Base-by-base conservation (phyloP, 2,888 invertebrate genomes). In the Dicyrtomina minuta region DNA sequence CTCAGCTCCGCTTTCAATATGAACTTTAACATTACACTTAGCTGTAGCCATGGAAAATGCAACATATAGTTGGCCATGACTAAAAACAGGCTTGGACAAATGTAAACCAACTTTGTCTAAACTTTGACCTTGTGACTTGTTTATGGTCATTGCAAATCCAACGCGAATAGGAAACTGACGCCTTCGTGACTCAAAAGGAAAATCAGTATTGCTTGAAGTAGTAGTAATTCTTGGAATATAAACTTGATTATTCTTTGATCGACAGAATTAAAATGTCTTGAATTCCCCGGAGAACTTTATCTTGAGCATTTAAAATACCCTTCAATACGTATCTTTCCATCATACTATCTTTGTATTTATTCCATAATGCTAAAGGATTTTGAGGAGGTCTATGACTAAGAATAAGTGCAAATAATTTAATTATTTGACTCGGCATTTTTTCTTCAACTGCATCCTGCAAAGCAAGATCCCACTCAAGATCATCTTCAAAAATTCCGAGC, bases 351-450 rank as follows among this genome's bases (percentile, higher is more conserved):
- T 76, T 77, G 66, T 73, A 77, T 33, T 70, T 27, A 22, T 76
- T 61, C 79, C 79, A 80, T n/a, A 80, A 64, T 12, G 73, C 58
- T 49, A 72, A 33, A 1, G 76, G 74, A 75, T 78, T 55, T 8
- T 65, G n/a, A 4, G 79, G 74, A 43, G 75, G 68, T 53, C 77
- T 76, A 62, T 76, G 79, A 33, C 75, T 72, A 53, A 78, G 72
- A 60, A 81, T 79, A 58, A 74, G 65, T 8, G 79, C 79, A 73
- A 81, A 81, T 10, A 81, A 70, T 24, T 74, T 59, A 62, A 81
- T 71, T 49, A 82, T 70, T 71, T 75, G 70, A 41, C 51, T 53
- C 5, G 78, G 77, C 79, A 80, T 76, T 74, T 79, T 69, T 27
- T 68, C 68, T 6, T 41, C 15, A 1, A 56, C 69, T 1, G 79